Conservation (phyloP, 2,113 vertebrate species). For the Loxodonta africana region DNA sequence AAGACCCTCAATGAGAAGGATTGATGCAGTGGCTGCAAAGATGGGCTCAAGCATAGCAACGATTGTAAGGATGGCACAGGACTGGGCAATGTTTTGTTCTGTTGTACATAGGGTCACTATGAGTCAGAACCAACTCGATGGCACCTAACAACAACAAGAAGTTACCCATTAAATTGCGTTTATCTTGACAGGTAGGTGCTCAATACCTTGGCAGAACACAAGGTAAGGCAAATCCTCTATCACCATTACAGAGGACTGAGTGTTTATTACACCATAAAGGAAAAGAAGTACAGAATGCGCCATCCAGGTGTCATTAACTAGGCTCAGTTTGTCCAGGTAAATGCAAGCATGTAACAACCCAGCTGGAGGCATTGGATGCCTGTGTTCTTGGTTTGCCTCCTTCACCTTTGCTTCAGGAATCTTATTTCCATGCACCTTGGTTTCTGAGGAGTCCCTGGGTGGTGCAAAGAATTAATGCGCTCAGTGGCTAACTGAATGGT, state of each 20-base stretch:
- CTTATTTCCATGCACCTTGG: background rate
- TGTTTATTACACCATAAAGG: background rate
- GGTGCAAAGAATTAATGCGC: background rate
- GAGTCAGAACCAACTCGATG: background rate
- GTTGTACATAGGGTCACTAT: background rate
- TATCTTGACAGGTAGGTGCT: background rate
- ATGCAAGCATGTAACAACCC: background rate
- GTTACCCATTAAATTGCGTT: background rate
- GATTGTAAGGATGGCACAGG: background rate
- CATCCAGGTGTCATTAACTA: background rate
- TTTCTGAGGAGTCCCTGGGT: background rate
- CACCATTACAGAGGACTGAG: background rate
- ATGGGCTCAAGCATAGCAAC: background rate
- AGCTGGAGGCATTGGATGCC: background rate
- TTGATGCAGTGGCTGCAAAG: background rate
- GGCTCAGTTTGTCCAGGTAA: slow-evolving; percentile 7
- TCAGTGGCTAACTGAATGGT: background rate
- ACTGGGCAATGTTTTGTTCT: background rate
- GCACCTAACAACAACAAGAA: background rate
- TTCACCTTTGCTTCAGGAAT: background rate
- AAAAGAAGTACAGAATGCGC: background rate
- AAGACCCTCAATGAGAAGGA: background rate
- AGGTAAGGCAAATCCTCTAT: background rate
- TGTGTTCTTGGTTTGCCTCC: background rate
- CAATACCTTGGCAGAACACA: background rate